These are phyloP conservation scores for Limonius californicus DNA, from an alignment of 1,140 invertebrate genomes.

Conservation along the genomic window DNA sequence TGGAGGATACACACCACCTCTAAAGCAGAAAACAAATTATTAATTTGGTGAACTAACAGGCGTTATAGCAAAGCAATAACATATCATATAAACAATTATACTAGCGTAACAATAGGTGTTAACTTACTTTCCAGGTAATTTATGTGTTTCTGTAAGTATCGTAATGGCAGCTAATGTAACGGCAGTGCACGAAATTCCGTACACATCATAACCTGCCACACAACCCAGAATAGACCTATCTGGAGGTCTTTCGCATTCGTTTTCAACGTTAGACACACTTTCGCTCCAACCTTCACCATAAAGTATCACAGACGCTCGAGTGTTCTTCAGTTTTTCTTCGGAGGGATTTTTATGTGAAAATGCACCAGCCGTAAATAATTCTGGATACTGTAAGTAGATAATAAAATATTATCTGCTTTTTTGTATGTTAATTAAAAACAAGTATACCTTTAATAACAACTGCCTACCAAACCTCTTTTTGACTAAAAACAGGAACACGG, in stretches of 20 bases:
- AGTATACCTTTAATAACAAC: neutral
- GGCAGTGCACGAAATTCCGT: constrained; percentile 71
- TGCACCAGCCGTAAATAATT: neutral
- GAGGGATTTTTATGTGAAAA: constrained; percentile 53
- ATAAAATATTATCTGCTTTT: neutral
- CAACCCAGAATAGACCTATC: constrained; percentile 65
- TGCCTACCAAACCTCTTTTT: neutral
- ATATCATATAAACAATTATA: too few species aligned
- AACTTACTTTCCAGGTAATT: constrained; percentile 69
- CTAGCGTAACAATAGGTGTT: too few species aligned
- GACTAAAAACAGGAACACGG: neutral
- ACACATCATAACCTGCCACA: constrained; percentile 53
- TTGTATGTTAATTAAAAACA: too few species aligned
- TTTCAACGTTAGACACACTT: constrained; percentile 56
- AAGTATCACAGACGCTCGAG: constrained; percentile 64
- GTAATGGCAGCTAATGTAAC: constrained; percentile 69
- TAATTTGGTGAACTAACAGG: neutral
- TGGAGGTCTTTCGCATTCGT: constrained; percentile 58
- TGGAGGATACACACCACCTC: constrained; percentile 59
- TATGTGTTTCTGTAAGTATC: constrained; percentile 70
- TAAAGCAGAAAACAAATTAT: constrained; percentile 29
- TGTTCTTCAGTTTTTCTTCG: constrained; percentile 58
- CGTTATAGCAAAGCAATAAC: too few species aligned
- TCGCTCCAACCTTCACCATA: constrained; percentile 76
- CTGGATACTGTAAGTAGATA: neutral